Conservation (phyloP, 2,888 invertebrate genomes). For the Nemoura dubitans region DNA sequence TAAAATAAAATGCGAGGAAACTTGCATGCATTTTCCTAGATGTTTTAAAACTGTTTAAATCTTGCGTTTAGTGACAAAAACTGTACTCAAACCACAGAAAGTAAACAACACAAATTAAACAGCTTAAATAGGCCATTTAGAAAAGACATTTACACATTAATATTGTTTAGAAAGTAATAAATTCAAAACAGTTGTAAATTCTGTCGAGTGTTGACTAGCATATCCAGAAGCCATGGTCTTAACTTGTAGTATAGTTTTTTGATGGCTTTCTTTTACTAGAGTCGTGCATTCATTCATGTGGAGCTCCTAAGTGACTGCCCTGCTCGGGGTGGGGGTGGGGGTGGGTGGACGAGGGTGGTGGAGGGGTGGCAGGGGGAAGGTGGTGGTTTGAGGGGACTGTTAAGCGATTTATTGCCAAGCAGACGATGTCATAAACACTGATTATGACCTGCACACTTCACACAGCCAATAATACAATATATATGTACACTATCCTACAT, state of each 20-base stretch:
- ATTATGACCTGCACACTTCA: conserved; percentile 61
- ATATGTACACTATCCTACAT: neutral
- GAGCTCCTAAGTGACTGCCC: conserved; percentile 27
- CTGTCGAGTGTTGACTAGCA: neutral
- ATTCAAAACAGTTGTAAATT: conserved; percentile 5
- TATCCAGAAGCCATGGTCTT: conserved; percentile 16
- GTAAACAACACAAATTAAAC: neutral
- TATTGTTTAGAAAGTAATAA: conserved; percentile 12
- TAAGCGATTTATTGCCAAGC: conserved; percentile 49
- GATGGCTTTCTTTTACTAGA: conserved; percentile 32
- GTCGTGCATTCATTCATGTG: conserved; percentile 38
- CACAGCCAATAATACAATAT: conserved; percentile 54
- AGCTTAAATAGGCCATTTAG: neutral
- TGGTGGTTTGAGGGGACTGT: conserved; percentile 40
- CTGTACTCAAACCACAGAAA: neutral
- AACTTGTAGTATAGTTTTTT: conserved; percentile 20
- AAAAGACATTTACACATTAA: neutral
- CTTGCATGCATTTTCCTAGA: neutral
- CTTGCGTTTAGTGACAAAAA: neutral
- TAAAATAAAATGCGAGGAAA: neutral
- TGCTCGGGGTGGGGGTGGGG: conserved; percentile 15
- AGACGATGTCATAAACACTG: conserved; percentile 50
- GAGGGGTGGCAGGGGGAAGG: conserved; percentile 16
- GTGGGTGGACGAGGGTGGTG: neutral
- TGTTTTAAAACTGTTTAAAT: neutral